A percentile compares a stretch with the other conserved stretches of the same genome.
Conservation (phyloP, 2,113 vertebrate species). For the Pseudorectes ferrugineus region DNA sequence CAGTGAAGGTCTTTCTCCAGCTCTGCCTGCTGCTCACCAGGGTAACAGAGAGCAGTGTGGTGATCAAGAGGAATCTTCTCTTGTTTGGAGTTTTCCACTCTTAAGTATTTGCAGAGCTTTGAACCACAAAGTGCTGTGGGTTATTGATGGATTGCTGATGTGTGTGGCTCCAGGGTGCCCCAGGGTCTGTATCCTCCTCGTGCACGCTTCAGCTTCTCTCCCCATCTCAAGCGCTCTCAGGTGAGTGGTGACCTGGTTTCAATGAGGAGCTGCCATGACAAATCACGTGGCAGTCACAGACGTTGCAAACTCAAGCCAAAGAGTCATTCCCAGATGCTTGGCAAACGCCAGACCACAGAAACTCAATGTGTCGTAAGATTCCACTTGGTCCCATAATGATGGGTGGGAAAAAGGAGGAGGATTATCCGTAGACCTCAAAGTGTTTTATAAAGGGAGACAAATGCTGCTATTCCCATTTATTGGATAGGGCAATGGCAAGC, state of each 20-base stretch:
- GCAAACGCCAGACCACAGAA: slow-evolving; percentile 53
- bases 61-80: not conserved
- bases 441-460: slow-evolving; percentile 54
- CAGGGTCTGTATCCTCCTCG: not conserved
- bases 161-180: not conserved
- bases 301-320: not conserved
- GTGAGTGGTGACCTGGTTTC: slow-evolving; percentile 35
- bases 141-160: not conserved
- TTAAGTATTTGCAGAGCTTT: not conserved
- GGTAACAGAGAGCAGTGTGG: not conserved
- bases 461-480: slow-evolving; percentile 47
- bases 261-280: not conserved
- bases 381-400: slow-evolving; percentile 57
- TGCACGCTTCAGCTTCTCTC: not conserved
- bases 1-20: not conserved
- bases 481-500: not conserved
- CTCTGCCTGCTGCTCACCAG: not conserved
- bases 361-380: slow-evolving; percentile 54
- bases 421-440: slow-evolving; percentile 47
- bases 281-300: not conserved
- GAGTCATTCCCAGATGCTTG: slow-evolving; percentile 47
- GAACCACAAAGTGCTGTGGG: not conserved
- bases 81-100: not conserved
- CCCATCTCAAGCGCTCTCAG: not conserved
- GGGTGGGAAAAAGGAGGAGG: slow-evolving; percentile 57